phyloP scores from a whole-genome alignment of 2,888 invertebrate genomes.

The Polyploca ridens region DNA sequence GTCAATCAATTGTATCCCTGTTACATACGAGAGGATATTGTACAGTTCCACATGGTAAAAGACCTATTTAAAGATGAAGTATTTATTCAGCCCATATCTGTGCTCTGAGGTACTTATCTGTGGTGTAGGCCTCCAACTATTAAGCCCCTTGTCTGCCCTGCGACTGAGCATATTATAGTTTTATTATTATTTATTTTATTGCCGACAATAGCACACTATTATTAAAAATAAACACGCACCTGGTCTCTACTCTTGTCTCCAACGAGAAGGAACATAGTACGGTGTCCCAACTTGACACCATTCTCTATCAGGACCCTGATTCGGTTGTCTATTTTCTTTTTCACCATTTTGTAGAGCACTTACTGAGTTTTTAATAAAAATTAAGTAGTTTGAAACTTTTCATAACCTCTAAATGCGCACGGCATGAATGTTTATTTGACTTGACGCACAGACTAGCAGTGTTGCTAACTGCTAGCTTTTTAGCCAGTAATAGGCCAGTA shows the following conservation, averaged over 20 bases:
- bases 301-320: slow-evolving; percentile 98
- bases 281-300: slow-evolving; percentile 95
- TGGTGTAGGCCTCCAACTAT: no score
- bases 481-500: no score
- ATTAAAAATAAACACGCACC: slow-evolving; percentile 74
- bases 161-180: background rate
- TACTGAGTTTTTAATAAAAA: slow-evolving; percentile 18
- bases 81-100: no score
- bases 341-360: slow-evolving; percentile 87
- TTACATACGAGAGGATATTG: no score
- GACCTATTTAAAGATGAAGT: no score
- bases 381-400: slow-evolving; percentile 17
- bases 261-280: slow-evolving; percentile 97
- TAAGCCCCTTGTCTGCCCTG: background rate
- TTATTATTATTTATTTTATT: background rate
- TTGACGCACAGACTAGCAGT: no score
- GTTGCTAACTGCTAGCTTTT: no score
- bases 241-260: slow-evolving; percentile 98
- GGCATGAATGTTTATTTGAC: slow-evolving; percentile 13
- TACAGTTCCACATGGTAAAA: no score
- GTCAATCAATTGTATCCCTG: no score
- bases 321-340: slow-evolving; percentile 98
- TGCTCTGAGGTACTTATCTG: no score
- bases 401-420: slow-evolving; percentile 52
- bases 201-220: background rate